Conservation (phyloP, 1,140 invertebrate species). For the Brachionus sp. region DNA sequence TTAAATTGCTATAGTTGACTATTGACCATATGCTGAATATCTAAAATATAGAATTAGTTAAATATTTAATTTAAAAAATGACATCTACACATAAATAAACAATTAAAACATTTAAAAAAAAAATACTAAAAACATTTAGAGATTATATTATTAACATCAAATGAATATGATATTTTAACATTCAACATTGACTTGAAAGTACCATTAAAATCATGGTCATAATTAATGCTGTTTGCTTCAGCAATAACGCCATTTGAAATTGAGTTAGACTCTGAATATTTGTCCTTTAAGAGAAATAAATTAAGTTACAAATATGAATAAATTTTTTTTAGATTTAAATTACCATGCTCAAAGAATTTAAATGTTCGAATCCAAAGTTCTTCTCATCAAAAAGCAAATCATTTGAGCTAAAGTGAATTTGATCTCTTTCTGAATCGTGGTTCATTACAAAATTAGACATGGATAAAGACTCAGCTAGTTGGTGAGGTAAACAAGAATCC, state of each 20-base stretch:
- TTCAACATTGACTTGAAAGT: slow-evolving; percentile 11
- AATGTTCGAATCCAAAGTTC: not conserved
- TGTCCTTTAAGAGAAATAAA: not conserved
- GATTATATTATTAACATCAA: not conserved
- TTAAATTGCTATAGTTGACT: not conserved
- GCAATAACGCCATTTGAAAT: not conserved
- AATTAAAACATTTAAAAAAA: not conserved
- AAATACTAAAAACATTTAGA: slow-evolving; percentile 1
- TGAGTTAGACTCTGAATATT: not conserved
- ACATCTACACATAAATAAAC: not conserved
- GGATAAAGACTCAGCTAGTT: not conserved
- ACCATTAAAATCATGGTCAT: slow-evolving; percentile 7
- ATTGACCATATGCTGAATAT: not conserved
- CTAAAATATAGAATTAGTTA: not conserved
- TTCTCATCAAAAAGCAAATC: slow-evolving; percentile 11
- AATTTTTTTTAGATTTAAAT: not conserved
- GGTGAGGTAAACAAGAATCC: not conserved
- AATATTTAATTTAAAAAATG: not conserved
- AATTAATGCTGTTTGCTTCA: not conserved
- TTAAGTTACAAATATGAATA: not conserved
- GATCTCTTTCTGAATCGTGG: not conserved
- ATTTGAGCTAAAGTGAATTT: not conserved
- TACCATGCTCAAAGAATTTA: not conserved
- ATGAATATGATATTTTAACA: slow-evolving; percentile 10
- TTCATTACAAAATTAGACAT: not conserved